These are phyloP conservation scores for Cyrtodaria siliqua DNA, from an alignment of 2,888 invertebrate species.

Conservation along the genomic window DNA sequence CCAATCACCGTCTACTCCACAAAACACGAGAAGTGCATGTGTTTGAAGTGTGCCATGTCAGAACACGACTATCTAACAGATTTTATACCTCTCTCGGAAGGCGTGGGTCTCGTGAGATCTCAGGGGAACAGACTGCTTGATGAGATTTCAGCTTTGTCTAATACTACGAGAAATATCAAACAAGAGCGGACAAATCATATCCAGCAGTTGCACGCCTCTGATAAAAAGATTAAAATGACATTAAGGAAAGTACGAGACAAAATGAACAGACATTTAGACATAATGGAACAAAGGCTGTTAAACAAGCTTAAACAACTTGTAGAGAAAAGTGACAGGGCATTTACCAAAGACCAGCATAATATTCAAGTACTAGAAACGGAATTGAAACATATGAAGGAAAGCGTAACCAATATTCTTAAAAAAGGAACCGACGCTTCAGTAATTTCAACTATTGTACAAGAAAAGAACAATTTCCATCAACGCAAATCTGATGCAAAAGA, in stretches of 20 bases:
- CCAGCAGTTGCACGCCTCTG: conserved; percentile 33
- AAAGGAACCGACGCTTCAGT: conserved; percentile 25
- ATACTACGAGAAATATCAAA: conserved; percentile 33
- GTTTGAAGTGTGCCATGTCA: conserved; percentile 59
- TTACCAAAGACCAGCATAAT: conserved; percentile 35
- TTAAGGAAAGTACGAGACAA: conserved; percentile 38
- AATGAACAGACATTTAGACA: conserved; percentile 43
- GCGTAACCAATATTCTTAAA: conserved; percentile 26
- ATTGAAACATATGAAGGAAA: conserved; percentile 41
- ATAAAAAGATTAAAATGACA: conserved; percentile 35
- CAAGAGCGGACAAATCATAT: conserved; percentile 24
- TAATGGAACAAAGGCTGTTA: conserved; percentile 46
- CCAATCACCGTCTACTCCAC: conserved; percentile 46
- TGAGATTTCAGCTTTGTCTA: conserved; percentile 32
- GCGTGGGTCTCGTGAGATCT: conserved; percentile 35
- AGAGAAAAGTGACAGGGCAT: conserved; percentile 27
- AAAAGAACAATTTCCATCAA: conserved; percentile 35
- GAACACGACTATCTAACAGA: conserved; percentile 51
- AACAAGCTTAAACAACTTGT: conserved; percentile 38
- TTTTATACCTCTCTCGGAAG: conserved; percentile 58
- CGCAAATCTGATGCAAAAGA: conserved; percentile 17
- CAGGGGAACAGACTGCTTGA: conserved; percentile 36
- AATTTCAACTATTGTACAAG: conserved; percentile 31
- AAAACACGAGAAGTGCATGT: conserved; percentile 49
- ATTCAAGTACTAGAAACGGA: conserved; percentile 41